A percentile compares a stretch with the other conserved stretches of the same genome.
phyloP scores from a whole-genome alignment of 2,113 vertebrate species.

The Myotis brandtii region DNA sequence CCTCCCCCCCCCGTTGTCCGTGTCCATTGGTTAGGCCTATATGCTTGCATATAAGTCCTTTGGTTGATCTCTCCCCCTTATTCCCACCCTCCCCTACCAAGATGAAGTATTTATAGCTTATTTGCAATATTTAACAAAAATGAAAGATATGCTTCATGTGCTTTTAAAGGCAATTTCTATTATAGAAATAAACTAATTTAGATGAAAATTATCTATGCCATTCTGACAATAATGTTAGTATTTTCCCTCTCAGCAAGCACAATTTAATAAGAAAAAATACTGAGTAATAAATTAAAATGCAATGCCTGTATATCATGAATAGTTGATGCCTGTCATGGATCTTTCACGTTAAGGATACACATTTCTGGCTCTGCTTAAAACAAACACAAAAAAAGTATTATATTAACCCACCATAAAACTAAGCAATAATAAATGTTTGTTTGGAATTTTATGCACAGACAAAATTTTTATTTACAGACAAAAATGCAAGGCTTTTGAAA shows the following conservation, averaged over 20 bases:
- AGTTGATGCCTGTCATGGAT: neutral
- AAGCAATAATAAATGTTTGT: neutral
- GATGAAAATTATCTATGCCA: neutral
- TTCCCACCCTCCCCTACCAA: neutral
- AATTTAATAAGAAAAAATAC: neutral
- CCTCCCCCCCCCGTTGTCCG: too few species aligned
- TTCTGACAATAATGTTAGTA: neutral
- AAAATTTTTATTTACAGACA: neutral
- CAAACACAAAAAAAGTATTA: neutral
- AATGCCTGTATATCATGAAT: neutral
- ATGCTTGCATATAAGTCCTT: too few species aligned
- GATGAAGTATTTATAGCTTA: neutral
- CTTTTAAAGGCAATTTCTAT: neutral
- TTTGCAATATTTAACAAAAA: neutral
- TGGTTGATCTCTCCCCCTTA: too few species aligned
- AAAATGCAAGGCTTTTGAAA: neutral
- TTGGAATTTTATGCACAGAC: neutral
- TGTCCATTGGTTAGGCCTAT: too few species aligned
- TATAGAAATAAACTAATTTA: conserved; percentile 35
- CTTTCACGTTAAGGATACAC: neutral
- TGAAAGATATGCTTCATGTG: neutral
- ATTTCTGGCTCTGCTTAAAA: neutral
- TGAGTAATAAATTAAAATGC: neutral
- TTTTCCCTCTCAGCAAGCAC: neutral
- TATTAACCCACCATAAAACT: neutral